phyloP scores from a whole-genome alignment of 2,888 invertebrate genomes.

The Xestia ashworthii region DNA sequence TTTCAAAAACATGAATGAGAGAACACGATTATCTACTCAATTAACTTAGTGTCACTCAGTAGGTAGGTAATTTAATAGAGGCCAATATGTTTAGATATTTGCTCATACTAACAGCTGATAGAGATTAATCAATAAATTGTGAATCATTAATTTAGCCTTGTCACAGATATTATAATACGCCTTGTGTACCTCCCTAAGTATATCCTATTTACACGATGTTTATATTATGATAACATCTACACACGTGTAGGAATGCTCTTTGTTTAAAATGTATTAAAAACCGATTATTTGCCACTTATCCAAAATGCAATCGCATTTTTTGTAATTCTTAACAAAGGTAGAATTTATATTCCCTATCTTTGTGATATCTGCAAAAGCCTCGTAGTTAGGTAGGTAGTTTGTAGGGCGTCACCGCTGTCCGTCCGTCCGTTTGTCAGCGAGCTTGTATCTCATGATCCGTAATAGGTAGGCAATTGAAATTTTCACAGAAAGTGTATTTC shows the following conservation, averaged over 20 bases:
- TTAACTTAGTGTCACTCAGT: conserved; percentile 8
- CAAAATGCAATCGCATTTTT: background rate
- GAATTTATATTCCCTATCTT: background rate
- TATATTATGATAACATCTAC: conserved; percentile 20
- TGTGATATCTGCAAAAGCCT: background rate
- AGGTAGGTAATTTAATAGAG: background rate
- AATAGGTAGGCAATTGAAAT: no score
- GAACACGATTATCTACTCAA: conserved; percentile 5
- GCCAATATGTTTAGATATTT: background rate
- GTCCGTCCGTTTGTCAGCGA: no score
- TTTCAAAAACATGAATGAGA: conserved; percentile 8
- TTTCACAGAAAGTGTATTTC: no score
- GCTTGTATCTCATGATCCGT: no score
- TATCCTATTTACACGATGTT: conserved; percentile 1
- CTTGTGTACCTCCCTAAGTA: background rate
- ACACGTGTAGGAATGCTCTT: conserved; percentile 43
- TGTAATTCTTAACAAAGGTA: background rate
- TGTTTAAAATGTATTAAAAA: conserved; percentile 27
- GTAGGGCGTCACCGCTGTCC: no score
- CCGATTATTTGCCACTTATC: background rate
- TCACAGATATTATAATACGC: no score
- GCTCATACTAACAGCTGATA: background rate
- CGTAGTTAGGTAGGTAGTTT: background rate
- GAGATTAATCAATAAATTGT: conserved; percentile 22
- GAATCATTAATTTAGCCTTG: conserved; percentile 14